Conservation (phyloP, 2,888 invertebrate genomes). For the Chrysopilus asiliformis region DNA sequence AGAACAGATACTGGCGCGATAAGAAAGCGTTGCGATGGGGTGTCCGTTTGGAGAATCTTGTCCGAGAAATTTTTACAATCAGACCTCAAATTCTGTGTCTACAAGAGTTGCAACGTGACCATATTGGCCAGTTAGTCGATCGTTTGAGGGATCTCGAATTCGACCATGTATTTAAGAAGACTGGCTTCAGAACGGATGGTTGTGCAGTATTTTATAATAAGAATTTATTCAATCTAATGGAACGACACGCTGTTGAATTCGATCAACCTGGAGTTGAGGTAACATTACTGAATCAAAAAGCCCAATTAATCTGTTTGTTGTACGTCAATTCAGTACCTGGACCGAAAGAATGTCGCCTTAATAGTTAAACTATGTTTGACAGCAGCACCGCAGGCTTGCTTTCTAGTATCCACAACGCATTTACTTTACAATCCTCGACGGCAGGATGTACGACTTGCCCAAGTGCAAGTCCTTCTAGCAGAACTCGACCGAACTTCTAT, state of each 20-base stretch:
- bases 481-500: conserved; percentile 71
- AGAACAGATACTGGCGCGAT: conserved; percentile 56
- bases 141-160: conserved; percentile 50
- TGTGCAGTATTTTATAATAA: conserved; percentile 76
- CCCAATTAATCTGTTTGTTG: not conserved
- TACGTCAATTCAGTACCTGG: conserved; percentile 39
- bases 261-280: conserved; percentile 32
- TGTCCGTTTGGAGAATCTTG: conserved; percentile 41
- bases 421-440: conserved; percentile 82
- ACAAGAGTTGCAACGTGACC: conserved; percentile 81
- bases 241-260: conserved; percentile 57
- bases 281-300: conserved; percentile 12
- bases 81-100: conserved; percentile 42
- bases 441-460: conserved; percentile 80
- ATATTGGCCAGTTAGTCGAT: conserved; percentile 47
- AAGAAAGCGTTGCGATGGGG: conserved; percentile 52
- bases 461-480: conserved; percentile 68
- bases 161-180: conserved; percentile 65
- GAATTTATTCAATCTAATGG: conserved; percentile 50
- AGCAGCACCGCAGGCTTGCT: conserved; percentile 36
- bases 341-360: conserved; percentile 80
- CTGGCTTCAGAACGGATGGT: conserved; percentile 70
- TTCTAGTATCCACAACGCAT: conserved; percentile 88
- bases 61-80: conserved; percentile 37
- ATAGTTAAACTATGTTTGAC: conserved; percentile 57